Evolutionary conservation across 2,113 vertebrate genomes (phyloP).

Genomic region (Podocnemis expansa): DNA sequence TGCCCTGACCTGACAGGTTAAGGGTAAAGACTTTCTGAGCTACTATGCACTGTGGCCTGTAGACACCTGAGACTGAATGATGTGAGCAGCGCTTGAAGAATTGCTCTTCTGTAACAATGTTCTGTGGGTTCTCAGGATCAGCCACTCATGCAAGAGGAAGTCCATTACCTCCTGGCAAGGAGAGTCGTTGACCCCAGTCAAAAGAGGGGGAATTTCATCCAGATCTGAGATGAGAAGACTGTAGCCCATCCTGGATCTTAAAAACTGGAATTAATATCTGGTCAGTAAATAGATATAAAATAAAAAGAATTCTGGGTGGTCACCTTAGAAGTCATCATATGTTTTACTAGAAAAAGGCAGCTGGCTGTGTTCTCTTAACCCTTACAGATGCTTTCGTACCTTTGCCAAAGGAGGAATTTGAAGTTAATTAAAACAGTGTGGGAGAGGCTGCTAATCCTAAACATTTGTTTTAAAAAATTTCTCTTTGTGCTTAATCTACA

Average conservation of each 20-base stretch:
- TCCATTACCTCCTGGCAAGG: background rate
- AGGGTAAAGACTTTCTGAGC: too few species aligned
- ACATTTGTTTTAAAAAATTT: too few species aligned
- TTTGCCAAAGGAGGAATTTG: background rate
- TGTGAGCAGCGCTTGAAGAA: too few species aligned
- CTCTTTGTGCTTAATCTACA: too few species aligned
- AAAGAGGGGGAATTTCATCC: background rate
- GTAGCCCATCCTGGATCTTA: background rate
- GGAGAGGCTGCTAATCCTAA: too few species aligned
- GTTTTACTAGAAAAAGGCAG: background rate
- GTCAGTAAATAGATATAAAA: background rate
- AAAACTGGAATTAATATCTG: background rate
- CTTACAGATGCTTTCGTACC: background rate
- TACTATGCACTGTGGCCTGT: too few species aligned
- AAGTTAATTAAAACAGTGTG: too few species aligned
- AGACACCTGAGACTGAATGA: too few species aligned
- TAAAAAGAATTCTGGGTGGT: too few species aligned
- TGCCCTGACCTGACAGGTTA: too few species aligned
- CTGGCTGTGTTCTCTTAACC: background rate
- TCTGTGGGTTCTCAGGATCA: background rate
- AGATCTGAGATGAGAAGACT: background rate
- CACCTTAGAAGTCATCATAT: background rate
- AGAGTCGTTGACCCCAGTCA: background rate
- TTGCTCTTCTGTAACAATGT: background rate
- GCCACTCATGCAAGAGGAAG: background rate